A percentile compares a stretch with the other conserved stretches of the same genome.
These are phyloP conservation scores for Meandrina meandrites DNA, from an alignment of 92 coral and sea anemone genomes.

Conservation along the genomic window DNA sequence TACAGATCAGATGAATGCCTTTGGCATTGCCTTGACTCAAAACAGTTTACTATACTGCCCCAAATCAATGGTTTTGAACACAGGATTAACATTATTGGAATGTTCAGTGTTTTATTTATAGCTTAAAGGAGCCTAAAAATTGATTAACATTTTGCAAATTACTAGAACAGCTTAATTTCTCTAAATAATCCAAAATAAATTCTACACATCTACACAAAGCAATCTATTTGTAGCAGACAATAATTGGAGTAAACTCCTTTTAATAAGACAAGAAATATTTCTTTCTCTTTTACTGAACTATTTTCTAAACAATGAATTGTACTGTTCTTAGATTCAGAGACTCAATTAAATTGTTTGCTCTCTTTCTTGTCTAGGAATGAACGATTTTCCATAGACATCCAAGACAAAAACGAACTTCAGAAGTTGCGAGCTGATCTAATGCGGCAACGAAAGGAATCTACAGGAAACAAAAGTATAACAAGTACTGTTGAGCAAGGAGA, in stretches of 20 bases:
- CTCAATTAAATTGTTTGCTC: background rate
- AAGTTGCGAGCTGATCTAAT: slow-evolving; percentile 49
- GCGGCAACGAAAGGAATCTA: slow-evolving; percentile 21
- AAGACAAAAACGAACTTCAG: slow-evolving; percentile 62
- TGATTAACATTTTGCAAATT: background rate
- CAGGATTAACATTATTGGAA: background rate
- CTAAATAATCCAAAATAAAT: background rate
- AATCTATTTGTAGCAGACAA: background rate
- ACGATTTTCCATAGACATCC: slow-evolving; percentile 53
- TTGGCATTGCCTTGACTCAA: background rate
- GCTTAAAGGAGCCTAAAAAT: no score
- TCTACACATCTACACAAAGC: background rate
- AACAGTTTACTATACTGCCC: background rate
- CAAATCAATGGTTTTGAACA: background rate
- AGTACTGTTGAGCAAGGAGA: slow-evolving; percentile 35
- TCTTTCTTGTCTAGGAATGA: slow-evolving; percentile 45
- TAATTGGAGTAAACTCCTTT: background rate
- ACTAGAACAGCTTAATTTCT: background rate
- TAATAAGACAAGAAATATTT: no score
- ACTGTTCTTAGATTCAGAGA: background rate
- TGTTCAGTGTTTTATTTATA: no score
- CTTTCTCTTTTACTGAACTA: no score
- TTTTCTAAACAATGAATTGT: no score
- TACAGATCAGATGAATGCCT: no score
- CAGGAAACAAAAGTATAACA: slow-evolving; percentile 1